phyloP scores from a whole-genome alignment of 2,797 vertebrate species.

The Epinephelus malabaricus region DNA sequence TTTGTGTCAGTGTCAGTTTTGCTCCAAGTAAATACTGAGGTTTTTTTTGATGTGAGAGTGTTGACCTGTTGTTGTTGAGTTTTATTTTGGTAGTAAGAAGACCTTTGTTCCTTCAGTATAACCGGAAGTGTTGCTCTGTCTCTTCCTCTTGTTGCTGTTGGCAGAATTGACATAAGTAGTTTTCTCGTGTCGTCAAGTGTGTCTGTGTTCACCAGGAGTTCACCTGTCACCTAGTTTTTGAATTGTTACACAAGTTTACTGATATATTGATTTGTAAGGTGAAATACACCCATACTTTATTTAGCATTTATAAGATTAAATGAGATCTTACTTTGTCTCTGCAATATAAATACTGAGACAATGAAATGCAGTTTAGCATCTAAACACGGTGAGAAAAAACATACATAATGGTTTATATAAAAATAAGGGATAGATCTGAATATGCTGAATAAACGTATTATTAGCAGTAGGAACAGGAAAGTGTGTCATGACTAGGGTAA shows the following conservation, averaged over 20 bases:
- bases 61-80: background rate
- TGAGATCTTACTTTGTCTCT: too few relatives aligned
- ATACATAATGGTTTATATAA: too few relatives aligned
- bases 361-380: too few relatives aligned
- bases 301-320: too few relatives aligned
- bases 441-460: too few relatives aligned
- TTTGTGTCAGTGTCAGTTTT: background rate
- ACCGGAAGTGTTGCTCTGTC: conserved; percentile 12
- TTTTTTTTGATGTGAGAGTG: background rate
- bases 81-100: conserved; percentile 17
- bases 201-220: background rate
- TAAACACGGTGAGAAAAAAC: too few relatives aligned
- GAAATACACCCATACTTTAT: too few relatives aligned
- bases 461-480: too few relatives aligned
- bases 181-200: background rate
- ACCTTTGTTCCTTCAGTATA: background rate
- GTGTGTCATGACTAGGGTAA: too few relatives aligned
- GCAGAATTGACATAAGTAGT: conserved; percentile 11
- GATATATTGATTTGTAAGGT: too few relatives aligned
- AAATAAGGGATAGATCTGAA: too few relatives aligned
- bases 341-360: background rate
- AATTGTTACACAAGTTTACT: too few relatives aligned
- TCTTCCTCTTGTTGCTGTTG: conserved; percentile 14
- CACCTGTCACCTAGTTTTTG: background rate
- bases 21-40: background rate